phyloP scores from a whole-genome alignment of 2,113 vertebrate species.

The Barbus barbus region DNA sequence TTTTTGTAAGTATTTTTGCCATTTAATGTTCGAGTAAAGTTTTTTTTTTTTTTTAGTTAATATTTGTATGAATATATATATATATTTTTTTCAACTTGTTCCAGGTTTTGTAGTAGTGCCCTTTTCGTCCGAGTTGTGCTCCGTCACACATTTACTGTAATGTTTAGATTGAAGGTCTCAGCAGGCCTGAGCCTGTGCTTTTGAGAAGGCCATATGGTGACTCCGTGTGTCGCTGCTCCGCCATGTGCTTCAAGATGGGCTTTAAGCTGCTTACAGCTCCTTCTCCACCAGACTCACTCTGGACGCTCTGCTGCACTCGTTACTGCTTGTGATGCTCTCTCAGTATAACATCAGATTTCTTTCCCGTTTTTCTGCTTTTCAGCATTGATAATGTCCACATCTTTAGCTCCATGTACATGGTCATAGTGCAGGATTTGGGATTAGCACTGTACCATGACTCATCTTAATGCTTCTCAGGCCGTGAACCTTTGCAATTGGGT shows the following conservation, averaged over 20 bases:
- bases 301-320: background rate
- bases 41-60: background rate
- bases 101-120: background rate
- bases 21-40: no score
- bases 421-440: background rate
- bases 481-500: background rate
- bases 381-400: background rate
- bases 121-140: background rate
- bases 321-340: background rate
- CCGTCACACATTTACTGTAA: background rate
- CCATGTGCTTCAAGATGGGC: constrained; percentile 36
- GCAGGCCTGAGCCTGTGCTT: background rate
- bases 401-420: background rate
- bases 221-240: constrained; percentile 44
- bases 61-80: background rate
- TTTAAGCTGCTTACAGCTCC: constrained; percentile 37
- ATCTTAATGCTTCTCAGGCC: background rate
- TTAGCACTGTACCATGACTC: background rate
- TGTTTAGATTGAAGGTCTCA: constrained; percentile 6
- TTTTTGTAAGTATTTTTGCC: no score
- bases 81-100: background rate
- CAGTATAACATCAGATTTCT: background rate
- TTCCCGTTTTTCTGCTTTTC: background rate
- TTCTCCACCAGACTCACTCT: constrained; percentile 28
- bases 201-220: constrained; percentile 48